Evolutionary conservation across 2,888 invertebrate genomes (phyloP), one percentile per base, ranked within the genome.

Genomic region (Megalurothrips usitatus): DNA sequence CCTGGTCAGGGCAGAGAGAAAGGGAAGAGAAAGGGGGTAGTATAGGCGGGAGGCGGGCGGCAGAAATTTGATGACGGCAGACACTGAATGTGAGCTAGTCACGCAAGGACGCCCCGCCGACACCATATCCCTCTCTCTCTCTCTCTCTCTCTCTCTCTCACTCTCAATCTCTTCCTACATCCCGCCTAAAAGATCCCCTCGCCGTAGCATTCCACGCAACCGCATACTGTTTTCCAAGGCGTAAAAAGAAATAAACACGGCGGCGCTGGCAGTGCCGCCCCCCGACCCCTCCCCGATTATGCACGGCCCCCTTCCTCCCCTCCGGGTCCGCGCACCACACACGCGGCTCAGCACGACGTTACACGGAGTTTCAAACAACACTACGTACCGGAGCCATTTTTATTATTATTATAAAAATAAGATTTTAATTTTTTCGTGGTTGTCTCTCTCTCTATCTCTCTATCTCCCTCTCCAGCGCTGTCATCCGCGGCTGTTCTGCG

Each of bases 31-130:
- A 19, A 17, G 0, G 17, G 58, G 17, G 58, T 17, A 19, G 68
- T 23, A 26, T 4, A 26, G 68, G 26, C 11, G 19, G 19, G 58
- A 17, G 58, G 58, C 6, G 17, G 19, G 58, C 26, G 26, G 68
- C 68, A 75, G 68, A 75, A 75, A 75, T 75, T 75, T 75, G 68
- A 75, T 75, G 68, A 75, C 68, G 68, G 68, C 68, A 26, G 68
- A 75, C 68, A 26, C 68, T 75, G 68, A 75, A 75, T 75, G 68
- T 75, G 68, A 26, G 68, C 26, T n/a, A 75, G 68, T 75, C 68
- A 75, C 68, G 68, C 68, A 26, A 75, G 68, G 68, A 75, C 68
- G 68, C 68, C 26, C 23, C 68, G 68, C 68, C 68, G 0, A 19
- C 58, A 19, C 58, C 17, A 58, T 19, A 17, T 58, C 58, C 19